Conservation (phyloP, 2,113 vertebrate species). For the Ochotona princeps region DNA sequence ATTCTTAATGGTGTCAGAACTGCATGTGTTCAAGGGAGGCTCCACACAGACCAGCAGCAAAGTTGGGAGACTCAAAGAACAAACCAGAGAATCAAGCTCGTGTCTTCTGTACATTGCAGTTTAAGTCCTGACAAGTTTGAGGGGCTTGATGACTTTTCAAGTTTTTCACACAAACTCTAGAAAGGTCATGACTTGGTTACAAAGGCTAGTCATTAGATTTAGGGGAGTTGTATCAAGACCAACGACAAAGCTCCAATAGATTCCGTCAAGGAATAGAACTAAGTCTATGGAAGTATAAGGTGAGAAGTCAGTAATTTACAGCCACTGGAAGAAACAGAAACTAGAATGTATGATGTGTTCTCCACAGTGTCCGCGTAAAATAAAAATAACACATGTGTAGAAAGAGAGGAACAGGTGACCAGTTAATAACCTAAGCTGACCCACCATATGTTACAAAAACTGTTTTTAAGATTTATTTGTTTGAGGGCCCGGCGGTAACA, state of each 20-base stretch:
- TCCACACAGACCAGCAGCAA: background rate
- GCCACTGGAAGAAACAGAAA: conserved; percentile 38
- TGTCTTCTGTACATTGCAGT: background rate
- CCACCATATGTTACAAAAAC: conserved; percentile 14
- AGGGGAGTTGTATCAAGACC: background rate
- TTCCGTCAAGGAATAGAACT: background rate
- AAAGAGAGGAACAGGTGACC: conserved; percentile 32
- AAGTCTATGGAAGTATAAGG: background rate
- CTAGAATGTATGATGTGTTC: background rate
- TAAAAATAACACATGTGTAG: conserved; percentile 21
- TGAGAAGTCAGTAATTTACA: background rate
- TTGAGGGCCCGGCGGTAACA: too few relatives aligned
- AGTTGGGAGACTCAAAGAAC: background rate
- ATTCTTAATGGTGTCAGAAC: background rate
- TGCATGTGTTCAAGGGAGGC: background rate
- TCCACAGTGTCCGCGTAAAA: conserved; percentile 4
- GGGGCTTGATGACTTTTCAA: background rate
- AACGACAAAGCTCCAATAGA: conserved; percentile 5
- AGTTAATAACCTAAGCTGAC: conserved; percentile 30
- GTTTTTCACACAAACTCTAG: background rate
- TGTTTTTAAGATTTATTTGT: background rate
- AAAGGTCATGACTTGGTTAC: background rate
- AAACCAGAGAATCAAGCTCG: background rate
- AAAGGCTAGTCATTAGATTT: conserved; percentile 21
- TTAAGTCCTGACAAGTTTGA: conserved; percentile 1